Conservation (phyloP, 2,888 invertebrate genomes). For the Choristoneura rosaceana region DNA sequence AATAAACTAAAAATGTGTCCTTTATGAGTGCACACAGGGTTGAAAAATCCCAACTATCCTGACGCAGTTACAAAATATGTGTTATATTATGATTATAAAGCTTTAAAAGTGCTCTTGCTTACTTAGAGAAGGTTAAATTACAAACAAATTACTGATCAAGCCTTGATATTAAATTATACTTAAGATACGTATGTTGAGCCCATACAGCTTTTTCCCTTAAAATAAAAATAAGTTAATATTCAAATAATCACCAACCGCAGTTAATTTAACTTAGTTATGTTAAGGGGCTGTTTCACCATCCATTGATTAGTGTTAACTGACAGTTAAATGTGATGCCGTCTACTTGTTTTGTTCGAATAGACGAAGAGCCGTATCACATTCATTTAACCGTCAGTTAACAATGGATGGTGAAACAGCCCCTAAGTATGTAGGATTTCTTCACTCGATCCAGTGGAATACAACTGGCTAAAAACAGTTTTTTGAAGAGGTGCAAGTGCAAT, state of each 20-base stretch:
- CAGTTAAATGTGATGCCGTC: too few relatives aligned
- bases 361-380: too few relatives aligned
- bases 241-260: conserved; percentile 1
- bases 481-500: too few relatives aligned
- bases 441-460: neutral
- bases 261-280: conserved; percentile 1
- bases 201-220: neutral
- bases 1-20: neutral
- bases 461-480: neutral
- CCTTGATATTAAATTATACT: conserved; percentile 16
- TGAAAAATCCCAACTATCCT: too few relatives aligned
- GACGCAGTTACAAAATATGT: neutral
- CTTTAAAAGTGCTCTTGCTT: conserved; percentile 9
- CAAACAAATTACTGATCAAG: conserved; percentile 6
- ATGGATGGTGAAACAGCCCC: too few relatives aligned
- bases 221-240: neutral
- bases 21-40: neutral
- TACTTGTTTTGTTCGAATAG: too few relatives aligned
- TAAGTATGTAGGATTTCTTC: conserved; percentile 3
- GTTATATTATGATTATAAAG: conserved; percentile 9
- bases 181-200: neutral
- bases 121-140: neutral
- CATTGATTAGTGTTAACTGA: too few relatives aligned
- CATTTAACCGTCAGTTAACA: too few relatives aligned
- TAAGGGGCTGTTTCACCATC: too few relatives aligned